Conservation (phyloP, 2,113 vertebrate species). For the Ailurus styani region DNA sequence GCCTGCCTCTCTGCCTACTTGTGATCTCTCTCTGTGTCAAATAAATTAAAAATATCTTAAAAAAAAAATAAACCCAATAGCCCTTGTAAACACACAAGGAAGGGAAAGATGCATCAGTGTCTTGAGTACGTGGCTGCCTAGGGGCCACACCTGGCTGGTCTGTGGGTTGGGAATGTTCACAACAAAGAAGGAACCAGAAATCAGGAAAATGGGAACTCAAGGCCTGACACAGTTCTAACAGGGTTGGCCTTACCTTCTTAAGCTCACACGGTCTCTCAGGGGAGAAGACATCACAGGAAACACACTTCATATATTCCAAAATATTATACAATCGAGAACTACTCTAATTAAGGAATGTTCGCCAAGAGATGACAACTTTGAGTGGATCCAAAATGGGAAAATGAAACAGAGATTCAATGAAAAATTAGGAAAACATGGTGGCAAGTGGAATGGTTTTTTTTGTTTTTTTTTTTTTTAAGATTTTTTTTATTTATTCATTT, state of each 20-base stretch:
- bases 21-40: no score
- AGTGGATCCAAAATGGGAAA: background rate
- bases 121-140: background rate
- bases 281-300: background rate
- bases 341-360: constrained; percentile 9
- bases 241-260: background rate
- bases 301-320: background rate
- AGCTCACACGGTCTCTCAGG: background rate
- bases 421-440: background rate
- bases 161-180: background rate
- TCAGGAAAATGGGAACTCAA: background rate
- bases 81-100: background rate
- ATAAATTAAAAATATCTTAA: no score
- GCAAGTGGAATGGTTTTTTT: background rate
- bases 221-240: background rate
- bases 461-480: no score
- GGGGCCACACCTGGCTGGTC: background rate
- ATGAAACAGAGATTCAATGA: background rate
- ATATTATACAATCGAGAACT: background rate
- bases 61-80: background rate
- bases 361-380: background rate
- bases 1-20: no score
- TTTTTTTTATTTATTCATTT: no score
- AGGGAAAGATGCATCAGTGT: background rate
- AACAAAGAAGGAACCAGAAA: background rate